phyloP scores from a whole-genome alignment of 2,113 vertebrate species.

The Pagrus major region DNA sequence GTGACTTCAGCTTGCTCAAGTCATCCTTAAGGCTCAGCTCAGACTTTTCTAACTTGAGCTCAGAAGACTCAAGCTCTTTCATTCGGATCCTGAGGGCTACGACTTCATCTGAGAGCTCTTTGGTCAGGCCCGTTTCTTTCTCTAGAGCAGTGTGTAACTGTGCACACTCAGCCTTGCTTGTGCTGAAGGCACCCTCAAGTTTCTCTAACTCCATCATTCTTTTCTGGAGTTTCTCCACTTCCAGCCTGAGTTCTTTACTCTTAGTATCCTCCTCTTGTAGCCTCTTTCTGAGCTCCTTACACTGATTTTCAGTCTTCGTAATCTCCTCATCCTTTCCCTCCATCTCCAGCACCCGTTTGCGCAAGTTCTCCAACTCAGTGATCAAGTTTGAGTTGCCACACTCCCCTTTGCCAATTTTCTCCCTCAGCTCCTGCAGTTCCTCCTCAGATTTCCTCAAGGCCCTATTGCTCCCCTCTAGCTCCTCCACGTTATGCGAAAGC shows the following conservation, averaged over 20 bases:
- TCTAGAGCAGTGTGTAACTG: constrained; percentile 90
- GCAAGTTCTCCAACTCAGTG: constrained; percentile 93
- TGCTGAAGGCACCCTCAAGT: constrained; percentile 90
- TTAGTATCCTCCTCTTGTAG: constrained; percentile 91
- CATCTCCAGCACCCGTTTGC: constrained; percentile 94
- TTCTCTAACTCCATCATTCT: constrained; percentile 95
- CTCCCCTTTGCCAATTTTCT: constrained; percentile 93
- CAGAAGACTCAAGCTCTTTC: constrained; percentile 94
- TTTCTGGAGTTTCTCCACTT: constrained; percentile 94
- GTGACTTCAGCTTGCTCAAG: constrained; percentile 94
- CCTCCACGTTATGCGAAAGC: constrained; percentile 90
- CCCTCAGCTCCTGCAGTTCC: constrained; percentile 91
- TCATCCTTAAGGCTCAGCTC: constrained; percentile 95
- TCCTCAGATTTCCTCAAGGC: constrained; percentile 92
- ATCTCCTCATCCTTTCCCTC: constrained; percentile 98
- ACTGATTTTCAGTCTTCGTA: constrained; percentile 93
- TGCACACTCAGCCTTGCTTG: constrained; percentile 90
- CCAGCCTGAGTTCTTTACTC: constrained; percentile 90
- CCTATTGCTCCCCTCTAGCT: constrained; percentile 91
- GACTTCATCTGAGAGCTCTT: constrained; percentile 93
- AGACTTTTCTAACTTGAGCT: constrained; percentile 92
- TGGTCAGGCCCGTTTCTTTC: constrained; percentile 91
- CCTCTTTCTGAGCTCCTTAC: constrained; percentile 91
- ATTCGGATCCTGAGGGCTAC: constrained; percentile 92
- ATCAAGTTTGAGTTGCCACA: constrained; percentile 93